Evolutionary conservation across 2,797 vertebrate genomes (phyloP).

Genomic region (Manis javanica): DNA sequence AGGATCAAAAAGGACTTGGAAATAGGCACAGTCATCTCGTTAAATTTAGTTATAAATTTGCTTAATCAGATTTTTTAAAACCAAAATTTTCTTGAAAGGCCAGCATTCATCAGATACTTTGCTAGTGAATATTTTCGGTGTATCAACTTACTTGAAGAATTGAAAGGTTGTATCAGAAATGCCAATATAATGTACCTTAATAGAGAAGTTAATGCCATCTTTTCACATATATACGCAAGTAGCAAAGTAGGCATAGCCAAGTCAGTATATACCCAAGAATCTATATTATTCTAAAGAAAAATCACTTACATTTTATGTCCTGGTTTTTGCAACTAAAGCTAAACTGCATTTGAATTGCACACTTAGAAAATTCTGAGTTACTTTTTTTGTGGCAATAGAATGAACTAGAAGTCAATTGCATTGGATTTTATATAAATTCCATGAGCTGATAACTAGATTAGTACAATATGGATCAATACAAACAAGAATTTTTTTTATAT

Average conservation of each 20-base stretch:
- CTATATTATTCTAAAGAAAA: neutral
- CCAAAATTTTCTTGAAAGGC: constrained; percentile 37
- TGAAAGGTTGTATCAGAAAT: constrained; percentile 19
- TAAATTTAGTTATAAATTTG: constrained; percentile 54
- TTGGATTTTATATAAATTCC: constrained; percentile 1
- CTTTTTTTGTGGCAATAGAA: neutral
- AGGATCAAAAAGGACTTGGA: neutral
- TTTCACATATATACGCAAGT: neutral
- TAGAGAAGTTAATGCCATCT: constrained; percentile 11
- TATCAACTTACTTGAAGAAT: constrained; percentile 9
- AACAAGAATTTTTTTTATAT: neutral
- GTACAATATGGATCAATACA: neutral
- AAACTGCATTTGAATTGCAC: constrained; percentile 51
- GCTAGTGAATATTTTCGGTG: neutral
- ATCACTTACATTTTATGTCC: constrained; percentile 40
- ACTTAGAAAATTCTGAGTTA: constrained; percentile 58
- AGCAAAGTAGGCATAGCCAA: neutral
- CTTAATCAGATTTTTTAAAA: constrained; percentile 24
- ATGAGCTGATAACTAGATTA: neutral
- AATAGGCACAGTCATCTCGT: constrained; percentile 47
- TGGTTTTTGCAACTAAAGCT: constrained; percentile 53
- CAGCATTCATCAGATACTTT: neutral
- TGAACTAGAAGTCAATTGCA: neutral
- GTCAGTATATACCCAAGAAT: constrained; percentile 8
- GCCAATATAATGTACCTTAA: neutral